Evolutionary conservation across 2,113 vertebrate genomes (phyloP).

Genomic region (Erythrocercus mccallii): DNA sequence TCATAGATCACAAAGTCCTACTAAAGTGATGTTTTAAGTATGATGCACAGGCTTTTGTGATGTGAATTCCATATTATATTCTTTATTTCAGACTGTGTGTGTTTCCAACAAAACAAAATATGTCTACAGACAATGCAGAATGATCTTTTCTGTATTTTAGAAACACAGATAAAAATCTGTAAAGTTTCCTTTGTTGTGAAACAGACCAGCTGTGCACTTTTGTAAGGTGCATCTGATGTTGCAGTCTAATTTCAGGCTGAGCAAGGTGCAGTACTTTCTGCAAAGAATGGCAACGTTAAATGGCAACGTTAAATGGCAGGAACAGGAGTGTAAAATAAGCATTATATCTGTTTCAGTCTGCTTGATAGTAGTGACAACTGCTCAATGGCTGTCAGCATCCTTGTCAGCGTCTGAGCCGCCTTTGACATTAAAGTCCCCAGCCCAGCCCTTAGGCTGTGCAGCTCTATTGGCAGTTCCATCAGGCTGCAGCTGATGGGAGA

Average conservation of each 20-base stretch:
- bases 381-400: conserved; percentile 70
- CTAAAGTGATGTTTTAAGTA: neutral
- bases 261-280: neutral
- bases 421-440: conserved; percentile 75
- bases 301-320: conserved; percentile 58
- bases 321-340: conserved; percentile 50
- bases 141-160: neutral
- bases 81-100: neutral
- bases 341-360: conserved; percentile 49
- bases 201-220: neutral
- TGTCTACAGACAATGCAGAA: neutral
- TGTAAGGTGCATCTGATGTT: neutral
- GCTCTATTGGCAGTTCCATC: conserved; percentile 80
- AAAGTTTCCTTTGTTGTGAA: neutral
- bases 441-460: conserved; percentile 46
- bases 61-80: neutral
- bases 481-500: conserved; percentile 59
- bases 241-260: neutral
- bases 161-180: neutral
- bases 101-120: conserved; percentile 5
- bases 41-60: neutral
- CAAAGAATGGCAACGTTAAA: conserved; percentile 5
- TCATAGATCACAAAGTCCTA: neutral
- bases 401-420: conserved; percentile 70
- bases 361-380: conserved; percentile 66